phyloP scores from a whole-genome alignment of 2,888 invertebrate genomes.

The Drosophila eohydei region DNA sequence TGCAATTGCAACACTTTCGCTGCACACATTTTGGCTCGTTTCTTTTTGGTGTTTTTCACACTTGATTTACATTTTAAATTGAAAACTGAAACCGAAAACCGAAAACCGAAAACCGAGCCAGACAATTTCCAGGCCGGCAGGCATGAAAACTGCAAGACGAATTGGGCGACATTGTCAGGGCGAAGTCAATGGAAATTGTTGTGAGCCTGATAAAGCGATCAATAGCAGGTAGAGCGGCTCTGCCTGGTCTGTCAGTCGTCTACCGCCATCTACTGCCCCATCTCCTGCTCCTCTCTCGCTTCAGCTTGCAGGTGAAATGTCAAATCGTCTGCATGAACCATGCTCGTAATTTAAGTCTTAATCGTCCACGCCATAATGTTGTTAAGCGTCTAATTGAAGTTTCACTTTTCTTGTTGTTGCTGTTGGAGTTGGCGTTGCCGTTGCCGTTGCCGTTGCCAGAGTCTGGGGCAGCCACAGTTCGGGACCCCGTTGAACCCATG shows the following conservation, averaged over 20 bases:
- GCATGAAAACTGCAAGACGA: constrained; percentile 77
- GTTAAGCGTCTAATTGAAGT: constrained; percentile 80
- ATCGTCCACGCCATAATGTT: constrained; percentile 79
- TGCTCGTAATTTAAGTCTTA: constrained; percentile 77
- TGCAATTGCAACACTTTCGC: constrained; percentile 79
- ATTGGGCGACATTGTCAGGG: constrained; percentile 75
- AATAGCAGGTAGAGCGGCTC: constrained; percentile 55
- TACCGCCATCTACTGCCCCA: not conserved
- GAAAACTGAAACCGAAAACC: constrained; percentile 56
- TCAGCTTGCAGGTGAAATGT: constrained; percentile 68
- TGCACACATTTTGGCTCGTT: constrained; percentile 46
- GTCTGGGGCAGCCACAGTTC: constrained; percentile 39
- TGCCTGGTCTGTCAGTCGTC: not conserved
- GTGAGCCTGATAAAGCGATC: constrained; percentile 69
- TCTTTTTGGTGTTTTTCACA: constrained; percentile 67
- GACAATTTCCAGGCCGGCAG: constrained; percentile 70
- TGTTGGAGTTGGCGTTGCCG: not conserved
- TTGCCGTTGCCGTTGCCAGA: not conserved
- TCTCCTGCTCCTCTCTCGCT: not conserved
- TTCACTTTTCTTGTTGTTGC: constrained; percentile 59
- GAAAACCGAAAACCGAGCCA: constrained; percentile 15
- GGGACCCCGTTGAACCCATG: constrained; percentile 65
- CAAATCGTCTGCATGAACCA: constrained; percentile 59
- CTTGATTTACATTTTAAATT: constrained; percentile 79
- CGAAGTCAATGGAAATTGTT: constrained; percentile 35